phyloP scores from a whole-genome alignment of 2,888 invertebrate species.

The Chymomyza procnemis region DNA sequence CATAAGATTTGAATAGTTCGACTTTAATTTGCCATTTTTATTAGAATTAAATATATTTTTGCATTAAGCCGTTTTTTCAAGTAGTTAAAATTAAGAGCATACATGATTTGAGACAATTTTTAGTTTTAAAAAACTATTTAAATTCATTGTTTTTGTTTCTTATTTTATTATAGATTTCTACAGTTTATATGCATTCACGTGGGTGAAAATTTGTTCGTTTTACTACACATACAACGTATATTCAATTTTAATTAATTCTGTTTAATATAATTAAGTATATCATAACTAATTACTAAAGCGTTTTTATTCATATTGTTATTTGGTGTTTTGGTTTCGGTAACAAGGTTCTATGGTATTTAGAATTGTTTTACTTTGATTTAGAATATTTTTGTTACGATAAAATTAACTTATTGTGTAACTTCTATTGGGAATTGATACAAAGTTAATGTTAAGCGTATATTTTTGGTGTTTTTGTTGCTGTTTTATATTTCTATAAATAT shows the following conservation, averaged over 20 bases:
- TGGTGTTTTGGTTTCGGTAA: slow-evolving; percentile 39
- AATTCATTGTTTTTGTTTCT: background rate
- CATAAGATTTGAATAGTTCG: background rate
- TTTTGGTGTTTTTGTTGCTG: background rate
- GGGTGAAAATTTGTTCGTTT: background rate
- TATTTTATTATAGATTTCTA: background rate
- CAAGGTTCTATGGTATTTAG: slow-evolving; percentile 9
- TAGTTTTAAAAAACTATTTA: too few relatives aligned
- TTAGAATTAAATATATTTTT: background rate
- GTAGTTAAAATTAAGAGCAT: background rate
- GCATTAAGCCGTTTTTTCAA: background rate
- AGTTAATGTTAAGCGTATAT: background rate
- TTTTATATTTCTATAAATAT: background rate
- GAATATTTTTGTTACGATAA: background rate
- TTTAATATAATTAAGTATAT: slow-evolving; percentile 3
- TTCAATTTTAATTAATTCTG: background rate
- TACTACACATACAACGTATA: background rate
- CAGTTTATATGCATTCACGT: background rate
- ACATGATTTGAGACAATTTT: too few relatives aligned
- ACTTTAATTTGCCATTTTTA: background rate
- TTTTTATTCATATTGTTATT: slow-evolving; percentile 33
- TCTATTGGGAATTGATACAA: background rate
- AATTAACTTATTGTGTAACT: background rate
- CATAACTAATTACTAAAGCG: slow-evolving; percentile 34
- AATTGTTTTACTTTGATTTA: slow-evolving; percentile 2